Evolutionary conservation across 2,113 vertebrate genomes (phyloP).

Genomic region (Calidris pygmaea): DNA sequence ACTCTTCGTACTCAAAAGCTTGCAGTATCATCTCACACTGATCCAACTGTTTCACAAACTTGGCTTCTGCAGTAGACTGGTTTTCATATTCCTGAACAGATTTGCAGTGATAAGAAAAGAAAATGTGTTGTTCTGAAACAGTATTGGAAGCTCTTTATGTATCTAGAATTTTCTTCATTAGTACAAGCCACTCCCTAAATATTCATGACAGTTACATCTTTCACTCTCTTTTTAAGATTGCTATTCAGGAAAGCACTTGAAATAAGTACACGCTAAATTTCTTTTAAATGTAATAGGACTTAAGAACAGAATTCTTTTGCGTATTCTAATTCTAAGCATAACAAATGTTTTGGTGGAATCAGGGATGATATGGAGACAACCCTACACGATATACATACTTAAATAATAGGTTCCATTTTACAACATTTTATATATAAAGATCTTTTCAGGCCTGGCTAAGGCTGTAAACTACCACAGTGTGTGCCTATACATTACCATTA

Average conservation of each 20-base stretch:
- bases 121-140: not conserved
- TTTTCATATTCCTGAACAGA: conserved; percentile 88
- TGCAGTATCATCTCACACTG: conserved; percentile 97
- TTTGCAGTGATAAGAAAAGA: not conserved
- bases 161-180: not conserved
- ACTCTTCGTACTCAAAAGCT: conserved; percentile 91
- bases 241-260: not conserved
- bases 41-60: conserved; percentile 93
- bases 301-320: not conserved
- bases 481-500: not conserved
- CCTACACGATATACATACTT: not conserved
- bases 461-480: not conserved
- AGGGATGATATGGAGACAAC: not conserved
- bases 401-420: not conserved
- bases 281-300: not conserved
- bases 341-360: not conserved
- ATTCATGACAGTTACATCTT: rapidly evolving
- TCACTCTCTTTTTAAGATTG: not conserved
- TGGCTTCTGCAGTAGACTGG: conserved; percentile 86
- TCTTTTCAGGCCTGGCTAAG: not conserved
- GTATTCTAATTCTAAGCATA: not conserved
- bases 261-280: not conserved
- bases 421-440: not conserved
- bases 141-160: not conserved
- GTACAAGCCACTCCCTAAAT: not conserved